Conservation (phyloP, 2,113 vertebrate species). For the Myotis brandtii region DNA sequence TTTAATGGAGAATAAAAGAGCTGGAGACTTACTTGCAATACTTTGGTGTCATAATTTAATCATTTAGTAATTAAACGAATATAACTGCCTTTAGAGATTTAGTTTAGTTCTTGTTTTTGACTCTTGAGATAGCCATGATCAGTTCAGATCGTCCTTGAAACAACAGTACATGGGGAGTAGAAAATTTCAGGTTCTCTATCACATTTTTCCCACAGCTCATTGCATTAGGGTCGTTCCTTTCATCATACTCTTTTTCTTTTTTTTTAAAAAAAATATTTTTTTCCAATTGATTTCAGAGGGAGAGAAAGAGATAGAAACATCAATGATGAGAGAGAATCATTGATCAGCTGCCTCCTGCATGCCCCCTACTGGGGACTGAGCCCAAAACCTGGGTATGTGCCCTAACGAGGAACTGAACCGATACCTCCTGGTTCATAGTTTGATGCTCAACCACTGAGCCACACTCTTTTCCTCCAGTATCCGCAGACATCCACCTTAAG, state of each 20-base stretch:
- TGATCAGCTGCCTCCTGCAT: too few species aligned
- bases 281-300: too few species aligned
- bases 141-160: neutral
- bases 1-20: conserved; percentile 2
- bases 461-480: neutral
- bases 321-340: too few species aligned
- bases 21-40: neutral
- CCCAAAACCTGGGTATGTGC: too few species aligned
- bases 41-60: neutral
- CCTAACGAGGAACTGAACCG: too few species aligned
- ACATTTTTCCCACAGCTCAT: neutral
- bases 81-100: conserved; percentile 12
- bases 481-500: neutral
- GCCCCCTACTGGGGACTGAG: too few species aligned
- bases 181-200: neutral
- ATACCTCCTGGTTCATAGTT: too few species aligned
- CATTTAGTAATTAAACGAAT: conserved; percentile 23
- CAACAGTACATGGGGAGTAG: neutral
- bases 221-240: neutral
- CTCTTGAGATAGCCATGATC: neutral
- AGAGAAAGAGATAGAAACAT: too few species aligned
- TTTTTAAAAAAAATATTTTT: too few species aligned
- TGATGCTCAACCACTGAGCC: too few species aligned
- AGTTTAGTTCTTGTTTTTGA: conserved; percentile 39
- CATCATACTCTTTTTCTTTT: neutral